These are phyloP conservation scores for Drosophila longiperda DNA, from an alignment of 2,888 invertebrate species.

Conservation along the genomic window DNA sequence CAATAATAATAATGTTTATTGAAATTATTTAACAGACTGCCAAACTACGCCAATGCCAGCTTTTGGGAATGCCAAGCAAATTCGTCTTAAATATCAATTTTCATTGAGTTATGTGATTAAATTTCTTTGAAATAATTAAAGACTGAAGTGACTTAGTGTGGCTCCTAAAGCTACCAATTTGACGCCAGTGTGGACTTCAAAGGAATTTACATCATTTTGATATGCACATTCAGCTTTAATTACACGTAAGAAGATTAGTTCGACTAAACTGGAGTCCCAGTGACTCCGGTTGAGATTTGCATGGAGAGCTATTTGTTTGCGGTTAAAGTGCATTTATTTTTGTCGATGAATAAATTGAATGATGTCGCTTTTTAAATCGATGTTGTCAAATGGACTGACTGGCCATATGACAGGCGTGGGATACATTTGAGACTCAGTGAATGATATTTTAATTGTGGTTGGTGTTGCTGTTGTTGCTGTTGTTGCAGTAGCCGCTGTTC, in stretches of 20 bases:
- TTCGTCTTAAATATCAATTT: background rate
- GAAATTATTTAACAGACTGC: background rate
- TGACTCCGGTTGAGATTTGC: background rate
- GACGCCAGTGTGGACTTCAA: conserved; percentile 3
- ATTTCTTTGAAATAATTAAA: background rate
- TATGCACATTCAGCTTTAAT: conserved; percentile 10
- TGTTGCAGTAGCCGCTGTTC: conserved; percentile 22
- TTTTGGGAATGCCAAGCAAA: background rate
- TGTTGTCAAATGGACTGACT: conserved; percentile 20
- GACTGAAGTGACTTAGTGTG: background rate
- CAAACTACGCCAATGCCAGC: background rate
- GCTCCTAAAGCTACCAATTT: background rate
- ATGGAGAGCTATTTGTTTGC: conserved; percentile 13
- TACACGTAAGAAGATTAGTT: conserved; percentile 25
- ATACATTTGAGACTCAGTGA: conserved; percentile 16
- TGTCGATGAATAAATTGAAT: background rate
- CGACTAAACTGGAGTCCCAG: background rate
- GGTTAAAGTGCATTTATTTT: background rate
- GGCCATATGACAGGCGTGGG: conserved; percentile 12
- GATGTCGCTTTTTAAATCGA: conserved; percentile 21
- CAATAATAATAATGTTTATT: background rate
- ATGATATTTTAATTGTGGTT: conserved; percentile 24
- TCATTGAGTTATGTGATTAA: background rate
- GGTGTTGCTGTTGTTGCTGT: conserved; percentile 4
- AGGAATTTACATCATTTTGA: background rate